Evolutionary conservation across 2,888 invertebrate genomes (phyloP).

Genomic region (Amiota mariae): DNA sequence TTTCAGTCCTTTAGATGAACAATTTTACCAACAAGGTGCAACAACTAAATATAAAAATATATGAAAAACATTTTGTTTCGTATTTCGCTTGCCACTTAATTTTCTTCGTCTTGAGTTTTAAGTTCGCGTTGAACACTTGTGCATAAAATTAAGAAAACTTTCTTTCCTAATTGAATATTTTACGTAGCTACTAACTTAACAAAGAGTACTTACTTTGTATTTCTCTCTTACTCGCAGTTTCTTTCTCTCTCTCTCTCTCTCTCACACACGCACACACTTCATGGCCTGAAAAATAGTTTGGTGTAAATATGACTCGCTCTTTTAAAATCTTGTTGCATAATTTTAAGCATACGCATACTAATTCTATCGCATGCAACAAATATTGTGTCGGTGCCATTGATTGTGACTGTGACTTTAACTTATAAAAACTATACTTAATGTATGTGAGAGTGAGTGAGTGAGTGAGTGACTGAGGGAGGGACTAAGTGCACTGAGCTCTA

Average conservation of each 20-base stretch:
- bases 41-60: neutral
- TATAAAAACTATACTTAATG: neutral
- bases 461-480: neutral
- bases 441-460: neutral
- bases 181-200: constrained; percentile 43
- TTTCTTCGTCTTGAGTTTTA: too few species aligned
- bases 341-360: constrained; percentile 3
- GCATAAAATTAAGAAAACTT: constrained; percentile 40
- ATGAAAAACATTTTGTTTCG: neutral
- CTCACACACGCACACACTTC: neutral
- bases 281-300: too few species aligned
- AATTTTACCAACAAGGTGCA: neutral
- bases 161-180: constrained; percentile 54
- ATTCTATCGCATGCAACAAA: neutral
- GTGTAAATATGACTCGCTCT: too few species aligned
- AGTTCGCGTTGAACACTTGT: constrained; percentile 6
- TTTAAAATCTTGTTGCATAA: constrained; percentile 23
- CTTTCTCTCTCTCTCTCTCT: neutral
- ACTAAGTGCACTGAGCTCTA: neutral
- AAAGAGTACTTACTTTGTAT: neutral
- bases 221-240: neutral
- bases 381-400: too few species aligned
- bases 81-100: neutral
- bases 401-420: too few species aligned
- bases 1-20: too few species aligned